Evolutionary conservation across 2,888 invertebrate genomes (phyloP).

Genomic region (Trissolcus japonicus): DNA sequence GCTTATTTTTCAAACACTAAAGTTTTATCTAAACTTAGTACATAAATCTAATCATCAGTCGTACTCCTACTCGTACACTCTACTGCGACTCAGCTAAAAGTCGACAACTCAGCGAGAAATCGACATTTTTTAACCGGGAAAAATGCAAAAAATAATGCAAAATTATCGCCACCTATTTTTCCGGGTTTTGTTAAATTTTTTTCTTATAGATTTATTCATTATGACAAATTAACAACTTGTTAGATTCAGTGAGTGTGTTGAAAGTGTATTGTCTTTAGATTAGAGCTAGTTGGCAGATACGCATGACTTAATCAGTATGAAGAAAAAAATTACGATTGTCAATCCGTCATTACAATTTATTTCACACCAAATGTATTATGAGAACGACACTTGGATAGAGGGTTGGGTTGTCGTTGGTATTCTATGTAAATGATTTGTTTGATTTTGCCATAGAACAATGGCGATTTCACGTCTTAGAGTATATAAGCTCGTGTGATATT

Average conservation of each 20-base stretch:
- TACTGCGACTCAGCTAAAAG: neutral
- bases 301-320: slow-evolving; percentile 38
- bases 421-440: too few relatives aligned
- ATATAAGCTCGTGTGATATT: slow-evolving; percentile 4
- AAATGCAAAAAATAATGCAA: neutral
- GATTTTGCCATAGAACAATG: too few relatives aligned
- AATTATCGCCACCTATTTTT: neutral
- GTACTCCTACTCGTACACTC: neutral
- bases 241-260: too few relatives aligned
- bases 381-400: slow-evolving; percentile 2
- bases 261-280: too few relatives aligned
- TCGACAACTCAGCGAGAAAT: too few relatives aligned
- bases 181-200: neutral
- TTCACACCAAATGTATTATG: too few relatives aligned
- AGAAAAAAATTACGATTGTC: slow-evolving; percentile 17
- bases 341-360: neutral
- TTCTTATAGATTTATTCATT: slow-evolving; percentile 23
- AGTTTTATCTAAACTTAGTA: slow-evolving; percentile 10
- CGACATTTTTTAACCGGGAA: neutral
- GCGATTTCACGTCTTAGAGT: too few relatives aligned
- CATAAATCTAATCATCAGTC: slow-evolving; percentile 13
- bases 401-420: too few relatives aligned
- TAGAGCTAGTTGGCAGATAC: slow-evolving; percentile 24
- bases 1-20: neutral
- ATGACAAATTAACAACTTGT: neutral